A percentile compares a stretch with the other conserved stretches of the same genome.
Conservation (phyloP, 1,140 invertebrate species). For the Rhyzopertha dominica region DNA sequence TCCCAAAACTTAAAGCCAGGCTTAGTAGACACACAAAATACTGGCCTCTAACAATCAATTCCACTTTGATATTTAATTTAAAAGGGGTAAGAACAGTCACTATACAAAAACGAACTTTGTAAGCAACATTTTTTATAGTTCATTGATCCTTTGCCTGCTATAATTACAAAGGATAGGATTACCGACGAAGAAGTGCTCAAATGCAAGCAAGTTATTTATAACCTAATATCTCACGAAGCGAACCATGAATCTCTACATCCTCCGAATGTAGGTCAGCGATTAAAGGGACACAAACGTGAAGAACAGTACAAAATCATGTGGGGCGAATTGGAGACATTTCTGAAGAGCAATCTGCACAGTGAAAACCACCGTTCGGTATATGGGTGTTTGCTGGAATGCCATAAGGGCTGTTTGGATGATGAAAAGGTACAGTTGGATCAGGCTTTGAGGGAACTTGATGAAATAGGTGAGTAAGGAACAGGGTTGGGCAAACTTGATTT, state of each 20-base stretch:
- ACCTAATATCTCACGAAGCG: conserved; percentile 75
- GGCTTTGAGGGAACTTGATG: conserved; percentile 33
- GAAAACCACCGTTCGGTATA: conserved; percentile 72
- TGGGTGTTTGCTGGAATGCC: conserved; percentile 77
- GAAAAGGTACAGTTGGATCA: conserved; percentile 59
- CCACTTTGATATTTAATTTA: conserved; percentile 86
- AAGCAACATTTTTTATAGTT: conserved; percentile 52
- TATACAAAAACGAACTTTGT: conserved; percentile 1
- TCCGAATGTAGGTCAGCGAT: conserved; percentile 54
- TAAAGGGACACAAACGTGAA: conserved; percentile 62
- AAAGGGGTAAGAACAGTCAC: conserved; percentile 58
- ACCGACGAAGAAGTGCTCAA: conserved; percentile 80
- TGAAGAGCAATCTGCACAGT: conserved; percentile 68
- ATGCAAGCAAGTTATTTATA: conserved; percentile 83
- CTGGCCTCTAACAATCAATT: conserved; percentile 89
- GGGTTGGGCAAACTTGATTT: background rate
- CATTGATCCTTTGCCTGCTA: conserved; percentile 70
- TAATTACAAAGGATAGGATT: conserved; percentile 79
- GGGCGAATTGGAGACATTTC: conserved; percentile 79
- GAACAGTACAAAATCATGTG: conserved; percentile 89
- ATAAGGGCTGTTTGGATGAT: conserved; percentile 52
- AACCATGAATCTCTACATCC: conserved; percentile 76
- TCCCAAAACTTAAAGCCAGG: conserved; percentile 60
- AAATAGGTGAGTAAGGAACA: conserved; percentile 20
- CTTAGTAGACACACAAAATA: conserved; percentile 78